phyloP scores from a whole-genome alignment of 2,797 vertebrate genomes.

The Cynodonichthys magdalenae region DNA sequence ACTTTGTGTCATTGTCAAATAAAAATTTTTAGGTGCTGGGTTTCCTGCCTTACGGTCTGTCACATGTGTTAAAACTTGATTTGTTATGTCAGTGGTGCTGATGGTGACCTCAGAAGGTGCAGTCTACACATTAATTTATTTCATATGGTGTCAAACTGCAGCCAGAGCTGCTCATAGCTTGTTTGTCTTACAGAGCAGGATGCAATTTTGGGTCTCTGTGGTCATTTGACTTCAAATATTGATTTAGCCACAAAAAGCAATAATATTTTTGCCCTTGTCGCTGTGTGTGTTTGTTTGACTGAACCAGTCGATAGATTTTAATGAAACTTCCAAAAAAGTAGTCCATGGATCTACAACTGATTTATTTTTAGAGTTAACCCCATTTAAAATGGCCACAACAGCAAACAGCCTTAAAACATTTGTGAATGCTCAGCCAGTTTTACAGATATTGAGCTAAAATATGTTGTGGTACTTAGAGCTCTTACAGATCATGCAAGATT shows the following conservation, averaged over 20 bases:
- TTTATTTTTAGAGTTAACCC: too few species aligned
- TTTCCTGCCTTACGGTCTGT: neutral
- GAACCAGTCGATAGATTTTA: too few species aligned
- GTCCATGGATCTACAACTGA: too few species aligned
- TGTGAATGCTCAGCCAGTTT: too few species aligned
- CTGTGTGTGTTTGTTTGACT: too few species aligned
- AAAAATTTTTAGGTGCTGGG: neutral
- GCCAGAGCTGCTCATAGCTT: neutral
- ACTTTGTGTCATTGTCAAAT: constrained; percentile 4
- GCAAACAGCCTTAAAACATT: too few species aligned
- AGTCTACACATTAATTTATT: constrained; percentile 8
- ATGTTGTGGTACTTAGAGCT: too few species aligned
- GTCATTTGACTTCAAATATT: neutral
- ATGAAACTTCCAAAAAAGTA: too few species aligned
- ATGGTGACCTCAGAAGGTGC: constrained; percentile 49
- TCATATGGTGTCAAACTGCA: neutral
- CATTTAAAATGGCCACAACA: too few species aligned
- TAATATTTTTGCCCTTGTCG: neutral
- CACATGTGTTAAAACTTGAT: neutral
- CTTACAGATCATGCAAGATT: too few species aligned
- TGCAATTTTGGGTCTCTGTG: neutral
- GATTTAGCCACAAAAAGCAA: neutral
- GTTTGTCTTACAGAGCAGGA: neutral
- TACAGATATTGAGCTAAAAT: too few species aligned
- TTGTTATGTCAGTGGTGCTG: constrained; percentile 4